Percentiles rank a stretch among this genome's conserved stretches.
Evolutionary conservation across 1,140 invertebrate genomes (phyloP).

Genomic region (Reticulitermes speratus): DNA sequence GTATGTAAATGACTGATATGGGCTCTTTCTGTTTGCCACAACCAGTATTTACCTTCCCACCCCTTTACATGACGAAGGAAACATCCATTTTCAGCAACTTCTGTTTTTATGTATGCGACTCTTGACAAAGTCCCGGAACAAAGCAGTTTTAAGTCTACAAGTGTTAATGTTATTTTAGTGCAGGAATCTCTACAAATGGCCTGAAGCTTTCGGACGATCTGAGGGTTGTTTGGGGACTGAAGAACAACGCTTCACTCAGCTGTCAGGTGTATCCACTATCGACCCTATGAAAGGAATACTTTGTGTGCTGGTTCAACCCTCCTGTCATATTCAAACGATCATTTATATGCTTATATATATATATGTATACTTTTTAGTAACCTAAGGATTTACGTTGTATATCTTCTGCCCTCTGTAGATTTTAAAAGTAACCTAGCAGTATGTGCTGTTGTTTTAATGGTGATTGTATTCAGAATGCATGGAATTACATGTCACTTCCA

Average conservation of each 20-base stretch:
- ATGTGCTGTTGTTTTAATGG: not conserved
- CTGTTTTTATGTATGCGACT: too few species aligned
- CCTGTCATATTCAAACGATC: not conserved
- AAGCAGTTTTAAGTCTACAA: too few species aligned
- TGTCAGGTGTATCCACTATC: not conserved
- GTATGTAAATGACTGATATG: too few species aligned
- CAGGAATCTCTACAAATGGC: not conserved
- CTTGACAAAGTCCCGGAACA: too few species aligned
- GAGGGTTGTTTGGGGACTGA: too few species aligned
- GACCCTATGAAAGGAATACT: not conserved
- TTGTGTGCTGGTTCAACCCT: not conserved
- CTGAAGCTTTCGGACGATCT: not conserved
- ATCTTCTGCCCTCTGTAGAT: not conserved
- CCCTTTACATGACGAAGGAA: too few species aligned
- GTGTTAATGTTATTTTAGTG: not conserved
- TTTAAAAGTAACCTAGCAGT: not conserved
- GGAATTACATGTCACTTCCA: too few species aligned
- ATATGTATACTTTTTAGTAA: not conserved
- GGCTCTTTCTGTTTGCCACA: too few species aligned
- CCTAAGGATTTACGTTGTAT: not conserved
- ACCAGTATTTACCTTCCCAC: too few species aligned
- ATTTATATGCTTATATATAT: too few species aligned
- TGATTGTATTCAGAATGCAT: too few species aligned
- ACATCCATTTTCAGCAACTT: too few species aligned
- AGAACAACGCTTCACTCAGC: not conserved